A percentile compares a stretch with the other conserved stretches of the same genome.
phyloP scores from a whole-genome alignment of 2,888 invertebrate genomes.

The Orchesellides sinensis region DNA sequence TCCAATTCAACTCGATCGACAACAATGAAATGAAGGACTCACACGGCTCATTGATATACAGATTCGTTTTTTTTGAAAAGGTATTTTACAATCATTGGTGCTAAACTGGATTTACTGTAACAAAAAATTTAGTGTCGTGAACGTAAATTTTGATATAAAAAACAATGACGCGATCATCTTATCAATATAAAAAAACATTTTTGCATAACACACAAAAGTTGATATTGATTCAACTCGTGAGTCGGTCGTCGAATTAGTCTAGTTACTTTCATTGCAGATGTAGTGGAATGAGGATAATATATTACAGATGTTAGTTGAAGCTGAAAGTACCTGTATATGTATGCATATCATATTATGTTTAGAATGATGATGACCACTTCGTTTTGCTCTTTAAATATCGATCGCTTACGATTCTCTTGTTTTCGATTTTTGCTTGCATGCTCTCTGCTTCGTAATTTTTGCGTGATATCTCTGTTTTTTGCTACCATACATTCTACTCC shows the following conservation, averaged over 20 bases:
- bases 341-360: no score
- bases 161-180: neutral
- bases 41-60: neutral
- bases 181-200: neutral
- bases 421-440: neutral
- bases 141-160: neutral
- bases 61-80: neutral
- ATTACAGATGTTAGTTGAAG: neutral
- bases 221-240: no score
- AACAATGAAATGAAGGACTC: no score
- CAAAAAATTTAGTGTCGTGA: neutral
- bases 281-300: slow-evolving; percentile 7
- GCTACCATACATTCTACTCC: neutral
- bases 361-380: neutral
- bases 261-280: slow-evolving; percentile 7
- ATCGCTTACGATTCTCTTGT: slow-evolving; percentile 16
- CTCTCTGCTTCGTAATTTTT: neutral
- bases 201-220: slow-evolving; percentile 19
- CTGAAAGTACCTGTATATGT: no score
- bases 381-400: slow-evolving; percentile 26
- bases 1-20: neutral
- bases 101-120: neutral
- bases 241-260: neutral
- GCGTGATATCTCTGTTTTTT: slow-evolving; percentile 9
- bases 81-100: neutral